phyloP scores from a whole-genome alignment of 2,113 vertebrate genomes.

The Cavia porcellus region DNA sequence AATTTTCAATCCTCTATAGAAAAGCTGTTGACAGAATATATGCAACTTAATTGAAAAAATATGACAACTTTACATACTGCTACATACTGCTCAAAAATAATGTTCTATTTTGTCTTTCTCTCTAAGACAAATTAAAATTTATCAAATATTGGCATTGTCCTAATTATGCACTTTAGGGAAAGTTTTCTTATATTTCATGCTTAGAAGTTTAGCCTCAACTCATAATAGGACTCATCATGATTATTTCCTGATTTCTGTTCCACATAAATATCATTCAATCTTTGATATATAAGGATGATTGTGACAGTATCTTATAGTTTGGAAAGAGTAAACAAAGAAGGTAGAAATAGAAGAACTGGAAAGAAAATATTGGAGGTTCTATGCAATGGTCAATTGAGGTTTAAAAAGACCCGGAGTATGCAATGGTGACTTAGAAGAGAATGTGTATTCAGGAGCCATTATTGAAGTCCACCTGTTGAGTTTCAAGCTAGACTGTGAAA shows the following conservation, averaged over 20 bases:
- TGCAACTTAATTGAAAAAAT: not conserved
- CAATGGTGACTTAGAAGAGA: not conserved
- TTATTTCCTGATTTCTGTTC: constrained; percentile 1
- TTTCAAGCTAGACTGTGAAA: not conserved
- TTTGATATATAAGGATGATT: not conserved
- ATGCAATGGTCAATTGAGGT: not conserved
- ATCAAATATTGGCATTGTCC: not conserved
- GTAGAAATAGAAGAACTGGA: not conserved
- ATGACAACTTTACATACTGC: not conserved
- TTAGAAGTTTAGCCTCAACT: not conserved
- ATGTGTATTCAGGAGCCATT: not conserved
- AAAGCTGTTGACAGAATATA: not conserved
- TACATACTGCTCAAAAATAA: not conserved
- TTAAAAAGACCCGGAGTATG: not conserved
- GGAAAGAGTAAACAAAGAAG: not conserved
- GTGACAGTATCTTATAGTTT: not conserved
- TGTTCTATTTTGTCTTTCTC: not conserved
- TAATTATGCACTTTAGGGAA: not conserved
- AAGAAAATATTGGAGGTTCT: not conserved
- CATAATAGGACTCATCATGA: not conserved
- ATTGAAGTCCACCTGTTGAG: not conserved
- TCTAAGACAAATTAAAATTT: not conserved
- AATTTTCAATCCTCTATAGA: not conserved
- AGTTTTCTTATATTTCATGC: not conserved
- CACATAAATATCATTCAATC: not conserved